These are phyloP conservation scores for Diaphora mendica DNA, from an alignment of 2,888 invertebrate species.

Conservation along the genomic window DNA sequence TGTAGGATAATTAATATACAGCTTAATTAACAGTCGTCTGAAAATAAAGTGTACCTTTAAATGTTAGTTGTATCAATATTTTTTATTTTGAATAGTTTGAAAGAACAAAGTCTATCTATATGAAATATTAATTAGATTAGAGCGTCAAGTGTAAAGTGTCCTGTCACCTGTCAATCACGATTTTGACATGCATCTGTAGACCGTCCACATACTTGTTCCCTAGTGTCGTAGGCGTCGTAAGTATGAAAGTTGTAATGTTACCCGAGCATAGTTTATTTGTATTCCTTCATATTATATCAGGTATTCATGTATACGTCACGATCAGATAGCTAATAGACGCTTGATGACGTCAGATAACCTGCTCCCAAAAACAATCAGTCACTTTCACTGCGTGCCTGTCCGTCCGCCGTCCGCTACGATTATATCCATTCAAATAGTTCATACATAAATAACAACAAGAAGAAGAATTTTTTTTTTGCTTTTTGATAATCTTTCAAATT, in stretches of 20 bases:
- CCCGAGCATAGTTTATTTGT: neutral
- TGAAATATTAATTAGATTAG: too few relatives aligned
- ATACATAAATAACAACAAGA: neutral
- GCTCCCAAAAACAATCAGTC: constrained; percentile 77
- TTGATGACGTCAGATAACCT: constrained; percentile 71
- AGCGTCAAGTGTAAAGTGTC: too few relatives aligned
- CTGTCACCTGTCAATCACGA: too few relatives aligned
- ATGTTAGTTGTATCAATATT: too few relatives aligned
- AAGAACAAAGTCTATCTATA: too few relatives aligned
- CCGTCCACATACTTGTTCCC: neutral
- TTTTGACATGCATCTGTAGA: neutral
- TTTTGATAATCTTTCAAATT: neutral
- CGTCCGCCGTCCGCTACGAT: constrained; percentile 10
- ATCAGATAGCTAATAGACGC: constrained; percentile 46
- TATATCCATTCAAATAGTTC: constrained; percentile 6
- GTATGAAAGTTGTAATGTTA: neutral
- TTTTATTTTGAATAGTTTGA: too few relatives aligned
- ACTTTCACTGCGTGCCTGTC: constrained; percentile 78
- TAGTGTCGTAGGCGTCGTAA: neutral
- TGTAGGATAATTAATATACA: too few relatives aligned
- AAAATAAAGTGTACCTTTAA: too few relatives aligned
- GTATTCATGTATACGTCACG: constrained; percentile 30
- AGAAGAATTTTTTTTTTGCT: neutral
- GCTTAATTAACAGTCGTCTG: too few relatives aligned
- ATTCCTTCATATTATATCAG: constrained; percentile 1